Evolutionary conservation across 2,113 vertebrate species (phyloP).

Genomic region (Terrapene triunguis): DNA sequence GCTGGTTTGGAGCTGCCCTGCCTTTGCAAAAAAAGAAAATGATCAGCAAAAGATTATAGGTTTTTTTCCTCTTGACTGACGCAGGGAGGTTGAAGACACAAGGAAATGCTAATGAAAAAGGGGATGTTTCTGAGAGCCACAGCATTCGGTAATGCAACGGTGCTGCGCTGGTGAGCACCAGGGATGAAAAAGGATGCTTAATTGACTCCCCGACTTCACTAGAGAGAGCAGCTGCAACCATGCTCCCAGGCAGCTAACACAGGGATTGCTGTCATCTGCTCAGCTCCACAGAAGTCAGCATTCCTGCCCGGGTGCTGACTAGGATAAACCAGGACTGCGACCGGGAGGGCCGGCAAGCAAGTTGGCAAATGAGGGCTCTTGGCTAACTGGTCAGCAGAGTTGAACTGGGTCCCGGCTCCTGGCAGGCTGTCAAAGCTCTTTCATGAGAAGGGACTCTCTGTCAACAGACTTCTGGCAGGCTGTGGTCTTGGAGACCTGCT

Average conservation of each 20-base stretch:
- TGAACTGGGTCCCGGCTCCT: not conserved
- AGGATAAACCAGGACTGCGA: not conserved
- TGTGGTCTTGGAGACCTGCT: not conserved
- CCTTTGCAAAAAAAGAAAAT: not conserved
- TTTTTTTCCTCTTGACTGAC: conserved; percentile 48
- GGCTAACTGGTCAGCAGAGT: not conserved
- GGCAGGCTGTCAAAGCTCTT: not conserved
- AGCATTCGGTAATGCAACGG: not conserved
- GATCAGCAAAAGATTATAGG: not conserved
- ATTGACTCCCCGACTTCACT: not conserved
- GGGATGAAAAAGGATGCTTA: not conserved
- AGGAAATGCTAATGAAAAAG: conserved; percentile 59
- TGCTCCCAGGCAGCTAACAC: rapidly evolving
- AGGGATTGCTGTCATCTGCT: not conserved
- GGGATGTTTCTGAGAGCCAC: conserved; percentile 13
- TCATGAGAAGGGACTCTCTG: not conserved
- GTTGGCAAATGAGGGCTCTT: not conserved
- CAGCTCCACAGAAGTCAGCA: not conserved
- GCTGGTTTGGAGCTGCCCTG: conserved; percentile 64
- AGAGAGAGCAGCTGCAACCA: not conserved
- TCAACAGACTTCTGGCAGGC: not conserved
- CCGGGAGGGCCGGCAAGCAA: not conserved
- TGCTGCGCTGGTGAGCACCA: not conserved
- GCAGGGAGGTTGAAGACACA: conserved; percentile 40
- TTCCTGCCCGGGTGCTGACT: not conserved